Evolutionary conservation across 1,140 invertebrate genomes (phyloP).

Genomic region (Limonius californicus): DNA sequence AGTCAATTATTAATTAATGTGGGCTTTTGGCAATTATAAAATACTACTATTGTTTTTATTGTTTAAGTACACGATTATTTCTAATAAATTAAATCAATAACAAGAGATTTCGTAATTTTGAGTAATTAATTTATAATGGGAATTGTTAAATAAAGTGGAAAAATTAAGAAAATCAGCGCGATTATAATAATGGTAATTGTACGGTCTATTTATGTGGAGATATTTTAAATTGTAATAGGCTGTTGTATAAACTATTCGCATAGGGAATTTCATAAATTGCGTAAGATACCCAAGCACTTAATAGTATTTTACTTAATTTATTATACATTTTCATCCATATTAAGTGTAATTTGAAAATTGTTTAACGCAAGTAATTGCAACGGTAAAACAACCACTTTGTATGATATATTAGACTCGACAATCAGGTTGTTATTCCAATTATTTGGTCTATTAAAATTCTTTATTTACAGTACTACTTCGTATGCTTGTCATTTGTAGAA

Average conservation of each 20-base stretch:
- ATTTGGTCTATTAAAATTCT: neutral
- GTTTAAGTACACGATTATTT: neutral
- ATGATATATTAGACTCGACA: neutral
- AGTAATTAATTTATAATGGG: too few species aligned
- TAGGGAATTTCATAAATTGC: neutral
- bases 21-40: neutral
- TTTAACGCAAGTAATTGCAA: neutral
- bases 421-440: neutral
- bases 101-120: neutral
- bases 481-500: too few species aligned
- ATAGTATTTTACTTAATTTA: neutral
- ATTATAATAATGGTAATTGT: neutral
- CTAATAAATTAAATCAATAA: neutral
- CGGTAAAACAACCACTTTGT: neutral
- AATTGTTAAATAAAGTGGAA: neutral
- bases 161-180: too few species aligned
- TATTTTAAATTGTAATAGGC: neutral
- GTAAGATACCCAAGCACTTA: neutral
- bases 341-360: neutral
- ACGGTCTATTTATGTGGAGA: too few species aligned
- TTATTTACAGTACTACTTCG: neutral
- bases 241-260: neutral
- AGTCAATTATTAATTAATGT: neutral
- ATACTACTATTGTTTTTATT: neutral
- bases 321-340: neutral